Evolutionary conservation across 92 coral and sea anemone genomes (phyloP), one percentile per base, ranked within the genome.

Genomic region (Heliopora coerulea): DNA sequence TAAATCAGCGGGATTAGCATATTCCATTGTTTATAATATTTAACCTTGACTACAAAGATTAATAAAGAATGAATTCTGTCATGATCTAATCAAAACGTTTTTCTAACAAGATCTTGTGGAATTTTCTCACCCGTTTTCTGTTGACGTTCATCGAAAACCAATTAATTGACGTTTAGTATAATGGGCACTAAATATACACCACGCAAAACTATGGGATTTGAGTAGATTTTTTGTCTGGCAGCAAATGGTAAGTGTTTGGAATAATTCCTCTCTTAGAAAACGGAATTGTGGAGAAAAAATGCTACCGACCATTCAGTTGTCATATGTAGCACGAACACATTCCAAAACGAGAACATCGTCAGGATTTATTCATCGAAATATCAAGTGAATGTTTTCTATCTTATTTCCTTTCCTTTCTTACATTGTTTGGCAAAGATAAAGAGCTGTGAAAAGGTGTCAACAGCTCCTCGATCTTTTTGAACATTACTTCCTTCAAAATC

Each of bases 341-440:
- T n/a, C n/a, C n/a, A n/a, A n/a, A n/a, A n/a, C n/a, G n/a, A n/a
- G n/a, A n/a, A n/a, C n/a, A n/a, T n/a, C n/a, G n/a, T n/a, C n/a
- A 39, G 24, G 17, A 65, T 54, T 24, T 52, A 40, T 35, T 70
- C 31, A 20, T 35, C 27, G 49, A 68, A 68, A 54, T 68, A 68
- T 70, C 63, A 70, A 54, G 40, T 35, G 40, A 26, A 50, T 49
- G 75, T 68, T 68, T 68, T 70, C 63, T 54, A 52, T 35, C 33
- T 12, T 54, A 70, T 70, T 70, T 70, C 77, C 77, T 70, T 54
- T 52, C 29, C 25, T 30, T 70, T 54, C 46, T 52, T 70, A 44
- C n/a, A 70, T 70, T 70, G 77, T 70, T 70, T 70, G 77, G 39
- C 62, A 52, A 70, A 70, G 77, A 32, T 54, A 70, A 70, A 70